Evolutionary conservation across 2,888 invertebrate genomes (phyloP).

Genomic region (Neria commutata): DNA sequence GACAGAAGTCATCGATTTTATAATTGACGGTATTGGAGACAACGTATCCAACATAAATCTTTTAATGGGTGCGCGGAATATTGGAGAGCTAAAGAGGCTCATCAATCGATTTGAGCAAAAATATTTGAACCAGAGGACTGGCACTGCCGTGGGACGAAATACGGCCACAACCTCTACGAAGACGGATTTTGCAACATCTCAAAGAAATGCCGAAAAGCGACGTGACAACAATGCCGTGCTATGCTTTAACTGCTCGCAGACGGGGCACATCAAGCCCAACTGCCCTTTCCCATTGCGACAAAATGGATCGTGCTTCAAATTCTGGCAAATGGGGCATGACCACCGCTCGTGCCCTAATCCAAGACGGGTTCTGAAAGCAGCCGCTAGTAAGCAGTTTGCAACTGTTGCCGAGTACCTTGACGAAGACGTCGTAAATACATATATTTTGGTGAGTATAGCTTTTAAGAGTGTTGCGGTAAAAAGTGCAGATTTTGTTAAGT

Average conservation of each 20-base stretch:
- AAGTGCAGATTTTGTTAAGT: conserved; percentile 5
- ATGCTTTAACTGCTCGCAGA: conserved; percentile 14
- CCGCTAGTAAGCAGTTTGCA: too few relatives aligned
- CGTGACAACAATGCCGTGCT: not conserved
- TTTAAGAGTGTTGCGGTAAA: conserved; percentile 2
- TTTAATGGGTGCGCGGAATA: not conserved
- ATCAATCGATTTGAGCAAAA: not conserved
- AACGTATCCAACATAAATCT: not conserved
- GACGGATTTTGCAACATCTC: too few relatives aligned
- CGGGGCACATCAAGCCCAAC: not conserved
- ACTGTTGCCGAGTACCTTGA: not conserved
- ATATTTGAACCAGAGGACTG: not conserved
- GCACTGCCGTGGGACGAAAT: not conserved
- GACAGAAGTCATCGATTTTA: not conserved
- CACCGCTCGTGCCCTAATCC: too few relatives aligned
- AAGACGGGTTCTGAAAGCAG: too few relatives aligned
- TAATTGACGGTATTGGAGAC: conserved; percentile 4
- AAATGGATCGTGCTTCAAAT: too few relatives aligned
- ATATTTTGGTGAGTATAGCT: conserved; percentile 9
- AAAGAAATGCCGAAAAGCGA: too few relatives aligned
- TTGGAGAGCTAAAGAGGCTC: not conserved
- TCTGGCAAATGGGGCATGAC: too few relatives aligned
- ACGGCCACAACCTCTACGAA: too few relatives aligned
- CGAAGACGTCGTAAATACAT: not conserved
- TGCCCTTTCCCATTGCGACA: not conserved